Base-by-base conservation (phyloP, 2,113 vertebrate genomes). In the Silurus glanis region DNA sequence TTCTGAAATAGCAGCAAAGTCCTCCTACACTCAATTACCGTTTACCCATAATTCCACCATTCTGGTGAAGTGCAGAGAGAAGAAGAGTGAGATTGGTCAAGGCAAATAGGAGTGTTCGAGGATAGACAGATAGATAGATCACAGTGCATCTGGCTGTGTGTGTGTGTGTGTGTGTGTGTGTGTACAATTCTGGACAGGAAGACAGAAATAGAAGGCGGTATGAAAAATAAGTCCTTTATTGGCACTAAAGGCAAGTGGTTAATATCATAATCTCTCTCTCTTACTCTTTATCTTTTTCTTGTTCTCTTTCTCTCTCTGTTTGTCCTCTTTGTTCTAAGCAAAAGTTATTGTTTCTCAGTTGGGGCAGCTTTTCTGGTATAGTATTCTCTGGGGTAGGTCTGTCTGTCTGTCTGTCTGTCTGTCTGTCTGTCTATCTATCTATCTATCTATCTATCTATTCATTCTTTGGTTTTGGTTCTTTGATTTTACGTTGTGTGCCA, bases 31-130 rank as follows among this genome's bases (percentile, higher is more conserved):
- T 51, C 62, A 83, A 62, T 62, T 76, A 84, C 71, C 6, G 25
- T 71, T 61, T 84, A 59, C 72, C 71, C 71, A 84, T 23, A 84
- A 84, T 76, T 76, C 72, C 83, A 76, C 71, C 64, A n/a, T 62
- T 84, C 69, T 67, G 49, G 4, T 75, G 10, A 19, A 61, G 61
- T 51, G n/a, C 9, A 5, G 49, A 25, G 9, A 66, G 80, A 64
- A 61, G 28, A 62, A 7, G 37, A 59, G 67, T 37, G 59, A 28
- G 14, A 55, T 28, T 85, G 79, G 78, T 82, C 83, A 82, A 82
- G 75, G 69, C n/a, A 62, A 71, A 69, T 71, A 83, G 79, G 61
- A 28, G 79, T 83, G 86, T 87, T 62, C 74, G 79, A 64, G 49
- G 62, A 89, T 83, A 82, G 83, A 51, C 53, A 49, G 1, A 75